Conservation (phyloP, 2,888 invertebrate genomes). For the Phymatocera aterrima region DNA sequence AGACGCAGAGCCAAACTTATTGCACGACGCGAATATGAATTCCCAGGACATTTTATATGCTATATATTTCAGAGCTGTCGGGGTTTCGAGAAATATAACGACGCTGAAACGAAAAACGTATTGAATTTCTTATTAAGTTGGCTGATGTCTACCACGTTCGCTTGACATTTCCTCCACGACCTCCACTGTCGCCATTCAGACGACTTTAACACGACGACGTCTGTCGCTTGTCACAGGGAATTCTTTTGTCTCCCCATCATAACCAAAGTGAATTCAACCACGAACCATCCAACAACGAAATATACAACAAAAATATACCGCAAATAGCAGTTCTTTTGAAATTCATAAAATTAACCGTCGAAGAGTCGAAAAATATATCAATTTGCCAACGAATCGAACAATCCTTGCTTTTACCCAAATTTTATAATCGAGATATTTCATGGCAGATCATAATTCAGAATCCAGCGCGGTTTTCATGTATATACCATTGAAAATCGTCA, state of each 20-base stretch:
- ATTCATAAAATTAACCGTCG: too few species aligned
- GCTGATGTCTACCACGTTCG: constrained; percentile 12
- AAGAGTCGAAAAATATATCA: too few species aligned
- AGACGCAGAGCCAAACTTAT: not conserved
- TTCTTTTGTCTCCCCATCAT: constrained; percentile 1
- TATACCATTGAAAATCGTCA: too few species aligned
- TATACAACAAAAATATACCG: not conserved
- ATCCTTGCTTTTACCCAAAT: too few species aligned
- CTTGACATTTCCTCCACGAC: constrained; percentile 20
- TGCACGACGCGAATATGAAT: constrained; percentile 13
- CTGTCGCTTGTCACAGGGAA: not conserved
- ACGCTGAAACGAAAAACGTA: constrained; percentile 19
- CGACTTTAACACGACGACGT: constrained; percentile 24
- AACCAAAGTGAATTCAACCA: constrained; percentile 19
- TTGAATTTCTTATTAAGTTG: constrained; percentile 25
- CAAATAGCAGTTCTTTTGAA: too few species aligned
- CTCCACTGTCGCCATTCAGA: constrained; percentile 14
- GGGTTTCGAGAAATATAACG: constrained; percentile 21
- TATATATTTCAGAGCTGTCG: constrained; percentile 12
- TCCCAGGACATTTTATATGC: not conserved
- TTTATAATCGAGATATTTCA: too few species aligned
- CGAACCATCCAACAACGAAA: not conserved
- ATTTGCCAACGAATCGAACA: too few species aligned
- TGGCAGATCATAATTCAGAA: too few species aligned
- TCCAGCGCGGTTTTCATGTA: too few species aligned